Evolutionary conservation across 2,888 invertebrate species (phyloP).

Genomic region (Pantelozetes paolii): DNA sequence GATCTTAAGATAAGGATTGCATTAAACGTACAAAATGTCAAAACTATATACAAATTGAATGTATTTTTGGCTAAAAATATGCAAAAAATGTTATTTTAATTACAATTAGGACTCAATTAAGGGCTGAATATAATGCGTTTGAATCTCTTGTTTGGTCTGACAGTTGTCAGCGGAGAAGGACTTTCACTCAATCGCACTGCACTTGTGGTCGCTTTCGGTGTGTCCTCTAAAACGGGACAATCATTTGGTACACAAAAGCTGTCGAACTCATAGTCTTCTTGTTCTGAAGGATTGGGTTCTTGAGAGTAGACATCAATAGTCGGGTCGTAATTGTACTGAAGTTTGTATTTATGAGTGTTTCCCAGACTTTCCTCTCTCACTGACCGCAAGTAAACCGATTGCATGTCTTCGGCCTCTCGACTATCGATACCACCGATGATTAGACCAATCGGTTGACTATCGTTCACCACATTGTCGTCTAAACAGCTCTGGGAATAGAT

Average conservation of each 20-base stretch:
- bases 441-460: constrained; percentile 22
- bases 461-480: neutral
- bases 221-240: constrained; percentile 56
- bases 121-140: constrained; percentile 26
- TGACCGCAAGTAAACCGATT: constrained; percentile 28
- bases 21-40: no score
- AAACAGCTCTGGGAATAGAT: neutral
- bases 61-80: no score
- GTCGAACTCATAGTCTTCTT: constrained; percentile 31
- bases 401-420: constrained; percentile 8
- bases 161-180: neutral
- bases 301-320: constrained; percentile 36
- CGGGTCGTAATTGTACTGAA: constrained; percentile 32
- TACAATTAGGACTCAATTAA: neutral
- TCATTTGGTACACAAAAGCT: constrained; percentile 37
- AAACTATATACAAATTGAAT: no score
- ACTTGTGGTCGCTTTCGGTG: neutral
- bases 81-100: no score
- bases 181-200: neutral
- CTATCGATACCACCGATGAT: constrained; percentile 23
- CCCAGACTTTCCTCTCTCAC: neutral
- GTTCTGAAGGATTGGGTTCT: constrained; percentile 16
- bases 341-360: constrained; percentile 31
- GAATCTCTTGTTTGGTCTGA: neutral
- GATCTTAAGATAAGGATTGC: no score